Conservation (phyloP, 1,140 invertebrate genomes). For the Lucilia sericata region DNA sequence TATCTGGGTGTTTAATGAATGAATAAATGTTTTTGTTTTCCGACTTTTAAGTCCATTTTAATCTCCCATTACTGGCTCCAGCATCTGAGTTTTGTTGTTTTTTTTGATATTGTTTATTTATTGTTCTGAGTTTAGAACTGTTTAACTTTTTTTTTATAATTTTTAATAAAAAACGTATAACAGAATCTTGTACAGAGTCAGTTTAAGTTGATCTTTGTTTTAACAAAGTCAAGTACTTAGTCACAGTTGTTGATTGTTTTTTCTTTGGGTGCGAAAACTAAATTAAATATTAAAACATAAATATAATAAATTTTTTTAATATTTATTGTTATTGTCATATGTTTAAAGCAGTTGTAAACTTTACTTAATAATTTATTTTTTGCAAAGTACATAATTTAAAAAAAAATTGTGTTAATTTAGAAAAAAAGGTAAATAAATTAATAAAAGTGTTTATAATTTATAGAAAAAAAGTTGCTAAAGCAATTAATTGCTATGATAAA, state of each 20-base stretch:
- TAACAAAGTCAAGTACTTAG: background rate
- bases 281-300: too few relatives aligned
- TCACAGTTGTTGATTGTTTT: background rate
- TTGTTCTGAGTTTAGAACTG: slow-evolving; percentile 5
- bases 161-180: slow-evolving; percentile 29
- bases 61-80: background rate
- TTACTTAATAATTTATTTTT: too few relatives aligned
- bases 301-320: too few relatives aligned
- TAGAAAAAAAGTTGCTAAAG: too few relatives aligned
- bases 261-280: background rate
- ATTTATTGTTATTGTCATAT: too few relatives aligned
- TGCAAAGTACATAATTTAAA: too few relatives aligned
- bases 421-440: background rate
- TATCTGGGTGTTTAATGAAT: too few relatives aligned
- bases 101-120: background rate
- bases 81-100: background rate
- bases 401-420: background rate
- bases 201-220: slow-evolving; percentile 32
- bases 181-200: background rate
- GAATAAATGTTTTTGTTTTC: background rate
- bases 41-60: background rate
- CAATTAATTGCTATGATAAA: too few relatives aligned
- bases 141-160: background rate
- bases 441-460: too few relatives aligned
- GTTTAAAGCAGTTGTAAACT: too few relatives aligned